Base-by-base conservation (phyloP, 2,888 invertebrate species). In the Agonum fuliginosum region DNA sequence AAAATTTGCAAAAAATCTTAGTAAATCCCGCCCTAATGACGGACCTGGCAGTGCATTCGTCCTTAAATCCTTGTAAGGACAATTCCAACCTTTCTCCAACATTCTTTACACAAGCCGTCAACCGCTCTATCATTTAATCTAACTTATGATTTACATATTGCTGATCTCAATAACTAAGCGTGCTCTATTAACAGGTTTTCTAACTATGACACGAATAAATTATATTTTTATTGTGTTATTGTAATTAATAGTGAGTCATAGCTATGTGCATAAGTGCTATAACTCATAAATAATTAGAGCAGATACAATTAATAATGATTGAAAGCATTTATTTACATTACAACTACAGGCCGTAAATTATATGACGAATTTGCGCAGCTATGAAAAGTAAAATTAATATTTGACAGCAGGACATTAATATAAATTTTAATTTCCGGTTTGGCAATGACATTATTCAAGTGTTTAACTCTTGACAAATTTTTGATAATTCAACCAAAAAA, bases 231-330 rank as follows among this genome's bases (percentile, higher is more conserved):
- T 43, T 43, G 14, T 69, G 46, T 41, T 69, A 46, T 69, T 46
- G 69, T 69, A 69, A 69, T 69, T 69, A 46, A 69, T 46, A 69
- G 22, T 69, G 69, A 69, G 69, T 69, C 69, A 69, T 43, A 5
- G 6, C 22, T 37, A 34, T 12, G 1, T 12, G 37, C 17, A 41
- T 37, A 20, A 67, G 19, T 43, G 58, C 27, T 27, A 27, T 69
- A 69, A 69, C 14, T 69, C 46, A 67, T 69, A 34, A 46, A 69
- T 69, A 69, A 69, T 69, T 46, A 46, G 34, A 43, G 14, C 41
- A 43, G 43, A 43, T 24, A 69, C 24, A 43, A 69, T 69, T 69
- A 43, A 69, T 43, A 46, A 22, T 24, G 69, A 69, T 46, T 41
- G 41, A 46, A 69, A 37, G 41, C 46, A 24, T 69, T 69, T 46